phyloP scores from a whole-genome alignment of 2,797 vertebrate genomes.

The Tadarida brasiliensis region DNA sequence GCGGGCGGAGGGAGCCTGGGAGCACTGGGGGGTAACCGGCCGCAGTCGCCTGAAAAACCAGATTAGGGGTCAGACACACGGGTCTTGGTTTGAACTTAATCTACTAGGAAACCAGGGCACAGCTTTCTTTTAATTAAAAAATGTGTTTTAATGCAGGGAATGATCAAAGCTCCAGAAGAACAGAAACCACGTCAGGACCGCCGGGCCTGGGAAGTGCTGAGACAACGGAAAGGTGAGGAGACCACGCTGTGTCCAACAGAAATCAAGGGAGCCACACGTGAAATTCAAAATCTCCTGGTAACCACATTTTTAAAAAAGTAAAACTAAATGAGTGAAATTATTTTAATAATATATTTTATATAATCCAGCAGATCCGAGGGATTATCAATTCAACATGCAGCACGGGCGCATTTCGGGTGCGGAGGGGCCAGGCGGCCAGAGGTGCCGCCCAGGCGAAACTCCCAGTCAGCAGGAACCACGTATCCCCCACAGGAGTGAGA shows the following conservation, averaged over 20 bases:
- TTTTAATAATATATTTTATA: neutral
- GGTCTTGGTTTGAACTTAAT: neutral
- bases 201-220: neutral
- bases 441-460: fast-evolving
- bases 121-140: neutral
- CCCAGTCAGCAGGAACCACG: fast-evolving
- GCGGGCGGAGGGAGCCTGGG: neutral
- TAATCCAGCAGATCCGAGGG: neutral
- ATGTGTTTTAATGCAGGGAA: neutral
- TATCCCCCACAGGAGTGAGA: neutral
- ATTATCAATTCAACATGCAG: fast-evolving
- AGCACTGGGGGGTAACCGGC: fast-evolving
- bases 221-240: neutral
- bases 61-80: neutral
- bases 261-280: neutral
- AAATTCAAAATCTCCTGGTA: neutral
- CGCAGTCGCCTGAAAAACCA: neutral
- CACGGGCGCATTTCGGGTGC: neutral
- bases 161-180: neutral
- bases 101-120: neutral
- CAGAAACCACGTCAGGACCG: neutral
- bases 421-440: too few species aligned
- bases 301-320: neutral
- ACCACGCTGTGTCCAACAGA: fast-evolving
- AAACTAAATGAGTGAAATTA: neutral